A percentile compares a stretch with the other conserved stretches of the same genome.
phyloP scores from a whole-genome alignment of 2,888 invertebrate species.

The Neoitamus cyanurus region DNA sequence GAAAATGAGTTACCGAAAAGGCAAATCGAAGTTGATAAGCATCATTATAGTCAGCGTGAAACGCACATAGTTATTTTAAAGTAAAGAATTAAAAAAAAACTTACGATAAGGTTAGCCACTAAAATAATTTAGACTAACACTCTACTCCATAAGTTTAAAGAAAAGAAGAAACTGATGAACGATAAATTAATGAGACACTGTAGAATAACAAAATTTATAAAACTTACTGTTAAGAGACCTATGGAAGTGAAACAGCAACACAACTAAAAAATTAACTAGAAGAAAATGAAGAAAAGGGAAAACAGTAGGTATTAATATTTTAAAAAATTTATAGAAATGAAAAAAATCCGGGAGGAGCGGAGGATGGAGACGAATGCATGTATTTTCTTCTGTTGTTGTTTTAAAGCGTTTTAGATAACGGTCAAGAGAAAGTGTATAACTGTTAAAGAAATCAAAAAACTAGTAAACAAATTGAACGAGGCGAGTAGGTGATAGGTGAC shows the following conservation, averaged over 20 bases:
- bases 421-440: conserved; percentile 1
- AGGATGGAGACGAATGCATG: not conserved
- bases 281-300: conserved; percentile 3
- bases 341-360: not conserved
- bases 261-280: conserved; percentile 44
- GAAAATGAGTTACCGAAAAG: not conserved
- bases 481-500: not conserved
- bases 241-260: conserved; percentile 42
- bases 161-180: conserved; percentile 6
- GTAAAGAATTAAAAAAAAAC: conserved; percentile 46
- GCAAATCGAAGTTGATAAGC: not conserved
- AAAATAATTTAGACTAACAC: conserved; percentile 48
- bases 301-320: conserved; percentile 16
- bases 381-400: conserved; percentile 27
- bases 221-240: conserved; percentile 33
- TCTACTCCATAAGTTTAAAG: conserved; percentile 48
- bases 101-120: conserved; percentile 47
- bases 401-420: not conserved
- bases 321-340: conserved; percentile 24
- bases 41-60: conserved; percentile 56
- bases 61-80: conserved; percentile 58
- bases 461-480: conserved; percentile 28
- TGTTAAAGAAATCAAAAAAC: conserved; percentile 17
- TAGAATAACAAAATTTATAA: conserved; percentile 41
- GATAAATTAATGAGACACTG: conserved; percentile 37